These are phyloP conservation scores for Drosophila dives DNA, from an alignment of 2,888 invertebrate genomes.

Conservation along the genomic window DNA sequence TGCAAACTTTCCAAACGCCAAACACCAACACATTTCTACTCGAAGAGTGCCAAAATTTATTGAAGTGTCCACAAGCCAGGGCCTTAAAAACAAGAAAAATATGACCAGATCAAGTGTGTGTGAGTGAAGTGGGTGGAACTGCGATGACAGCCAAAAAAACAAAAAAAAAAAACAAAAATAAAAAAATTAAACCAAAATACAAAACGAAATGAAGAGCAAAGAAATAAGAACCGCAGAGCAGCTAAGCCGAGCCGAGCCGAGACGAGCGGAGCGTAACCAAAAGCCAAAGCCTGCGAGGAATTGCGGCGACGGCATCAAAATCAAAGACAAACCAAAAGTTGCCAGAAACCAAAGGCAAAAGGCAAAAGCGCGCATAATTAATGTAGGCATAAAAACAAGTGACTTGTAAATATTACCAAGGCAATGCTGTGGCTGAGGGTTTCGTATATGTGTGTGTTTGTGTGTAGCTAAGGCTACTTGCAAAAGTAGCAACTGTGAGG, in stretches of 20 bases:
- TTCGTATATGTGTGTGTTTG: constrained; percentile 27
- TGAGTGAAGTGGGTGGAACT: constrained; percentile 19
- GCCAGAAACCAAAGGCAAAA: constrained; percentile 64
- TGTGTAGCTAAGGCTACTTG: constrained; percentile 63
- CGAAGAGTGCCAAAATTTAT: constrained; percentile 48
- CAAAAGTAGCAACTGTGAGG: constrained; percentile 57
- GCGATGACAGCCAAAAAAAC: constrained; percentile 37
- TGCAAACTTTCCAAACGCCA: constrained; percentile 18
- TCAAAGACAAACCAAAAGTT: constrained; percentile 70
- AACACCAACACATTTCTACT: constrained; percentile 23
- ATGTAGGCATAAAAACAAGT: constrained; percentile 82
- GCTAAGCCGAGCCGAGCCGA: constrained; percentile 1
- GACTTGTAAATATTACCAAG: constrained; percentile 80
- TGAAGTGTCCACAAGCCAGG: constrained; percentile 34
- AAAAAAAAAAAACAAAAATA: constrained; percentile 11
- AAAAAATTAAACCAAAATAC: neutral
- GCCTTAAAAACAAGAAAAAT: constrained; percentile 52
- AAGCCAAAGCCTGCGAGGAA: constrained; percentile 63
- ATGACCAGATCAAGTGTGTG: constrained; percentile 40
- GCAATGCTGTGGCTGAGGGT: constrained; percentile 62
- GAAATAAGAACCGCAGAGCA: constrained; percentile 15
- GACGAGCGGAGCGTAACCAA: constrained; percentile 41
- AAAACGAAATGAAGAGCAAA: constrained; percentile 10
- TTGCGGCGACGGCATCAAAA: constrained; percentile 69
- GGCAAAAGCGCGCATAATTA: constrained; percentile 76